A percentile compares a stretch with the other conserved stretches of the same genome.
phyloP scores from a whole-genome alignment of 2,797 vertebrate genomes.

The Gambusia yucatana region DNA sequence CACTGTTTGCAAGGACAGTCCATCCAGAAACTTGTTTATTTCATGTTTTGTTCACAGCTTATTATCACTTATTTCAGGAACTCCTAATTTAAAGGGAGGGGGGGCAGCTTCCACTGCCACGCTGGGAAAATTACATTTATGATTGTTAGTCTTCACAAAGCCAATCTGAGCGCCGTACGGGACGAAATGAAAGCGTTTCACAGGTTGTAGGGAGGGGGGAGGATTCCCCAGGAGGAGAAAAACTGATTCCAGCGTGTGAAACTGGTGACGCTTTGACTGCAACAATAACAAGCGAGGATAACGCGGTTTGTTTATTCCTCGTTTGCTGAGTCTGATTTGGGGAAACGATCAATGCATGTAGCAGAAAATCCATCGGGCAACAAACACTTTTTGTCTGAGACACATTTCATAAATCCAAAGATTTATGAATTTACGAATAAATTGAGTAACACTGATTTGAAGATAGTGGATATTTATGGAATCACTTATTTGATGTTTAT shows the following conservation, averaged over 20 bases:
- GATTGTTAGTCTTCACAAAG: not conserved
- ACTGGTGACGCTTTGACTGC: not conserved
- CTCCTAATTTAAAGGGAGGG: not conserved
- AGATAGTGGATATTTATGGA: too few relatives aligned
- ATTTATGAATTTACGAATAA: too few relatives aligned
- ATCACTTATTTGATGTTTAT: too few relatives aligned
- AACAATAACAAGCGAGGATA: not conserved
- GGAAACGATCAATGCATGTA: not conserved
- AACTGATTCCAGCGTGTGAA: conserved; percentile 16
- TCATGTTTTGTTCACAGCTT: conserved; percentile 8
- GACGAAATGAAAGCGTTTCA: conserved; percentile 5
- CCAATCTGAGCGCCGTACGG: not conserved
- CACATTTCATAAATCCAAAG: not conserved
- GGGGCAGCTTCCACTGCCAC: not conserved
- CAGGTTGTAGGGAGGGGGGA: not conserved
- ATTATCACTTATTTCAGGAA: conserved; percentile 4
- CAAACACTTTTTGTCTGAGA: not conserved
- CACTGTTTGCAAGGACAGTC: not conserved
- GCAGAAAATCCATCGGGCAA: not conserved
- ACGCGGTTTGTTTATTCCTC: not conserved
- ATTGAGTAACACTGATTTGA: too few relatives aligned
- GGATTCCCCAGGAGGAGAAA: conserved; percentile 8
- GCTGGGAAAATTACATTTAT: conserved; percentile 15
- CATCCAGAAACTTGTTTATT: not conserved
- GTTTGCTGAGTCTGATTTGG: not conserved